These are phyloP conservation scores for Bimastos eiseni DNA, from an alignment of 2,888 invertebrate genomes.

Conservation along the genomic window DNA sequence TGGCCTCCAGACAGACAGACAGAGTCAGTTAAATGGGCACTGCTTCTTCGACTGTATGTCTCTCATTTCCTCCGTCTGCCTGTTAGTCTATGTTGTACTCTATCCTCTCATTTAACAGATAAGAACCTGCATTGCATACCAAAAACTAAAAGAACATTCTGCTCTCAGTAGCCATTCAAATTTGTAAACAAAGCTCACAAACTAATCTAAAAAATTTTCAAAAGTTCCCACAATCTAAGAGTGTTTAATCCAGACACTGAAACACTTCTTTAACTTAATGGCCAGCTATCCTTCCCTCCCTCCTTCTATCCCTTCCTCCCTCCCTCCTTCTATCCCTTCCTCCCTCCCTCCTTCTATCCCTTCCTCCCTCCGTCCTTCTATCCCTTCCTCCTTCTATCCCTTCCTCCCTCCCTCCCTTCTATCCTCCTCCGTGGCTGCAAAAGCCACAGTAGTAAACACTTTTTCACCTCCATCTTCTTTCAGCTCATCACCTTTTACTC, in stretches of 20 bases:
- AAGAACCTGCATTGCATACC: neutral
- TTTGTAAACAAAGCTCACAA: neutral
- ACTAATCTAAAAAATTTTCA: neutral
- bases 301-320: neutral
- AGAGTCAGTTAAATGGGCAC: neutral
- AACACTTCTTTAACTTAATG: neutral
- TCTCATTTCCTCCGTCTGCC: neutral
- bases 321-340: neutral
- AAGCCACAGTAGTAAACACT: neutral
- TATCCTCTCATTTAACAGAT: neutral
- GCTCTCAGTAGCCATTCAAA: neutral
- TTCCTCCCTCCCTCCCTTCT: too few relatives aligned
- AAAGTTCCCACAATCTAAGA: neutral
- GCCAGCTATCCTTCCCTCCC: neutral
- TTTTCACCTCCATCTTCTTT: constrained; percentile 6
- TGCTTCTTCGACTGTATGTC: neutral
- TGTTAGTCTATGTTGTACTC: neutral
- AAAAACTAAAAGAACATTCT: neutral
- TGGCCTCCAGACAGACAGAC: neutral
- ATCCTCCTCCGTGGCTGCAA: neutral
- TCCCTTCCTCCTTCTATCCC: too few relatives aligned
- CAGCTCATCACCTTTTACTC: neutral
- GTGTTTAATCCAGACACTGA: neutral
- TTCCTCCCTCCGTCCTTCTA: too few relatives aligned
- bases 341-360: too few relatives aligned